These are phyloP conservation scores for Scolopax mira DNA, from an alignment of 2,113 vertebrate genomes.

Conservation along the genomic window DNA sequence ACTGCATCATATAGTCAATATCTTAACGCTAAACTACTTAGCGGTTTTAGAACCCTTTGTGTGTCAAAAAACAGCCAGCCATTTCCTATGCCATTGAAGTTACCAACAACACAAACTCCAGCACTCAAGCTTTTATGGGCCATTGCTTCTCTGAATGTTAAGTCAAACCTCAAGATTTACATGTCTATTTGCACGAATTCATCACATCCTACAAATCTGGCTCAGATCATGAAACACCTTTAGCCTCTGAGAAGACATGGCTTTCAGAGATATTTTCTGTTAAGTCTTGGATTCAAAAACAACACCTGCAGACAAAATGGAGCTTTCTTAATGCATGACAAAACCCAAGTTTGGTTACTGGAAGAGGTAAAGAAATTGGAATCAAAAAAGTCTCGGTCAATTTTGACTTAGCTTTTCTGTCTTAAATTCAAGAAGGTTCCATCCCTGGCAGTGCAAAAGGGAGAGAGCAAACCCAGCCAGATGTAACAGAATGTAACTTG, in stretches of 20 bases:
- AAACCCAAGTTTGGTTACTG: background rate
- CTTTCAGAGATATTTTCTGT: background rate
- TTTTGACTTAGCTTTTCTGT: background rate
- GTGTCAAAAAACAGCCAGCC: background rate
- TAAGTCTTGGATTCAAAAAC: background rate
- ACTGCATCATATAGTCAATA: background rate
- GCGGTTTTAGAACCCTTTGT: background rate
- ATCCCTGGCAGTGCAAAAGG: background rate
- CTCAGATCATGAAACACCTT: background rate
- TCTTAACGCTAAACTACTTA: background rate
- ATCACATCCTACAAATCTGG: background rate
- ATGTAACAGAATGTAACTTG: background rate
- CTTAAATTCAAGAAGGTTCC: background rate
- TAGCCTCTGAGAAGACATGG: background rate
- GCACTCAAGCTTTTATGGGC: background rate
- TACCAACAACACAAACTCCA: background rate
- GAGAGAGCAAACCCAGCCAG: background rate
- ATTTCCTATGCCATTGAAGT: background rate
- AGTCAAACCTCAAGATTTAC: background rate
- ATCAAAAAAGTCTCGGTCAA: background rate
- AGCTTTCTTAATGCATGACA: background rate
- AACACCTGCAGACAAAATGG: background rate
- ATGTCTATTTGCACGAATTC: background rate
- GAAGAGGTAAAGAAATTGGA: background rate
- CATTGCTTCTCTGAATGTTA: background rate